Base-by-base conservation (phyloP, 2,888 invertebrate genomes). In the Drosophila barbarae region DNA sequence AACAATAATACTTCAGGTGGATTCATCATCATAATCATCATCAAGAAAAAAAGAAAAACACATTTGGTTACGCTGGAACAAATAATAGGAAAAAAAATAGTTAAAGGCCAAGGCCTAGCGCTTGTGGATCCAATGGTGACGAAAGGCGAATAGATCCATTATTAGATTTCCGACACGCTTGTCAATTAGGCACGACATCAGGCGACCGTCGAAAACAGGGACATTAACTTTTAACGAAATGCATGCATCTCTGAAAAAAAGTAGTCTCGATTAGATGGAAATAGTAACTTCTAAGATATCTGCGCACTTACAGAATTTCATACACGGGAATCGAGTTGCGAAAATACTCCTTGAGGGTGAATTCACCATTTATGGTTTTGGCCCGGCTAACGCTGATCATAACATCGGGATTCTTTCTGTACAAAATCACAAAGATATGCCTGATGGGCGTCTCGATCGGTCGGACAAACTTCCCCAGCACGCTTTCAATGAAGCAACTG, bases 121-220 rank as follows among this genome's bases (percentile, higher is more conserved):
- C 39, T 52, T 68, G 42, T 79, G 79, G 49, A 82, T 70, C 83
- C 77, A 82, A 65, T 71, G 71, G 34, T 79, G 66, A 13, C 83
- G 80, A 56, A 76, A 79, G 1, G 79, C 79, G 53, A 80, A 80
- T 26, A 82, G 49, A 34, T 82, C 69, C 75, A 82, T 72, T 6
- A 80, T 72, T 36, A 80, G 42, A 44, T 68, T 66, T 21, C 79
- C 79, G 46, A 79, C 56, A 1, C 69, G 54, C 53, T 72, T 73
- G 26, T 82, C 77, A 18, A 82, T 69, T 0, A 79, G 52, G 0
- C 55, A 41, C 0, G 69, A 59, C 10, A 55, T 35, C 4, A 71
- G 30, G 4, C 69, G 77, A 3, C 81, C 76, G 47, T 69, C 53
- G 35, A 82, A 74, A 4, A 36, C 69, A 1, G 79, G 77, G 6